Base-by-base conservation (phyloP, 2,888 invertebrate species). In the Liposcelis brunnea region DNA sequence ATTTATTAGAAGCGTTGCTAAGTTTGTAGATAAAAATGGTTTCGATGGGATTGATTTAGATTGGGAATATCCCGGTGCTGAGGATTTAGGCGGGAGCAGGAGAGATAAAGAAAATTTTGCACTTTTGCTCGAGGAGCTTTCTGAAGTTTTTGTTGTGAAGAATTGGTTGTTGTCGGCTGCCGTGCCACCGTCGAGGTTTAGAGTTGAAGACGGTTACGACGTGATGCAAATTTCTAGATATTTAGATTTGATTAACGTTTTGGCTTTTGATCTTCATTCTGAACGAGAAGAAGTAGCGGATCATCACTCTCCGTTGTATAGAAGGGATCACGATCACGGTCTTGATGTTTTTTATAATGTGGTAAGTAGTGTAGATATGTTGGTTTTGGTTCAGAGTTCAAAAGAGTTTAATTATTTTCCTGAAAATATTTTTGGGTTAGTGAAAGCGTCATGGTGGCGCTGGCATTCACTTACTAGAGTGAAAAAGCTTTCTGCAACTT, bases 1-100 rank as follows among this genome's bases (percentile, higher is more conserved):
- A 52, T 80, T 82, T 55, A 72, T 77, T 12, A 65, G 70, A 32
- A 77, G 80, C 34, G 71, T 77, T 1, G 58, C 80, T 1, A 63
- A 64, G 36, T 79, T 81, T 54, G 58, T 84, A 42, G 68, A 71
- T 47, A 68, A 73, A 47, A 72, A 80, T 52, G 72, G 74, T 47
- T 85, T 89, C 55, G 86, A 89, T 58, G 89, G 89, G 1, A 62
- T 86, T 10, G 85, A 86, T 56, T 65, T 87, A 3, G 79, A 86
- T 54, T 86, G 80, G 80, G 73, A 78, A 50, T 80, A 80, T 58
- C 77, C 80, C 52, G 75, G 66, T 11, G 65, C 65, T n/a, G 60
- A 62, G 42, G 67, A 67, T 48, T 53, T 62, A 52, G 69, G 66
- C 44, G 61, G 63, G 10, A 55, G 59, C 40, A 57, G 52, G 37